Evolutionary conservation across 2,113 vertebrate species (phyloP), one percentile per base, ranked within the genome.

Genomic region (Lampris incognitus): DNA sequence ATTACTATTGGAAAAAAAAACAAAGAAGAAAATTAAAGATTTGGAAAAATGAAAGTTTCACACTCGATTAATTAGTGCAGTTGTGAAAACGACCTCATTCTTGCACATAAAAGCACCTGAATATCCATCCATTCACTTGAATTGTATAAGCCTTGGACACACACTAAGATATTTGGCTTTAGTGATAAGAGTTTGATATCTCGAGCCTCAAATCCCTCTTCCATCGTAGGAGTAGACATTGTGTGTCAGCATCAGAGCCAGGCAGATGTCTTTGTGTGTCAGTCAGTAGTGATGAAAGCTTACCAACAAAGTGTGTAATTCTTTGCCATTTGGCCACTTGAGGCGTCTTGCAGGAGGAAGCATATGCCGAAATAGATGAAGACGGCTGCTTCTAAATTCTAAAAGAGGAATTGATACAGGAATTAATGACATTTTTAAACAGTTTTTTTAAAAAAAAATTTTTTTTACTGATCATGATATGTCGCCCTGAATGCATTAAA

Each of bases 161-260:
- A 24, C 24, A 24, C 24, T 24, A 24, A 24, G 24, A 24, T 24
- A 24, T 24, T 24, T 80, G 76, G 82, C 48, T 83, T 66, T 69
- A 58, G 37, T 82, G 80, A 63, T n/a, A 10, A 56, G 58, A 77
- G 63, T 66, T 66, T 73, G 48, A 62, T 50, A 72, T 80, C n/a
- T 82, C 36, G 84, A 61, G 76, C 76, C 68, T 60, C 42, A 56
- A 77, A 75, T 9, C n/a, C 3, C 5, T 37, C 5, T 11, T 55
- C 4, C 5, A 55, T 13, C 52, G 2, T 1, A 55, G 52, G 42
- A 48, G 44, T 24, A 24, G 24, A 24, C 24, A 24, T 24, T 24
- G 24, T 24, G 24, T 24, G 24, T 24, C 24, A 24, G 24, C 24
- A 24, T 24, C 24, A 24, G 24, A 39, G 38, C 36, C 46, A 44